Evolutionary conservation across 2,113 vertebrate species (phyloP), one percentile per base, ranked within the genome.

Genomic region (Rhea americana): DNA sequence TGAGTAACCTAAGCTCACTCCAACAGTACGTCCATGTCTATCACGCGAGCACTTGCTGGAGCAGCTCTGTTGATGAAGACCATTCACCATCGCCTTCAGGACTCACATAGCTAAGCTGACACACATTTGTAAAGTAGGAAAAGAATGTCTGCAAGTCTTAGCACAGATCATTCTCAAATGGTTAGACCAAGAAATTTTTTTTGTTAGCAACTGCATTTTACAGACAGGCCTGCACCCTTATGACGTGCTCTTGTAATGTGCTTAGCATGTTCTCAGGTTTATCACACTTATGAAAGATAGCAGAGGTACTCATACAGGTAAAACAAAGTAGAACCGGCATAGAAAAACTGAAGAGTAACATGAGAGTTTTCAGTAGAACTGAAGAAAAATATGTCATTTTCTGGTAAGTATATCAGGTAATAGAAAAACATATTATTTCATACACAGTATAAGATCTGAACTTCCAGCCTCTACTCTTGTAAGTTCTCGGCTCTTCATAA

Each of bases 111-210:
- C 55, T n/a, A 41, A 30, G 63, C 76, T 70, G 74, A 90, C 41
- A 63, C 43, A 16, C 4, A n/a, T 67, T 90, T 72, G 28, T 45
- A 61, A 90, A 86, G 70, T 16, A 91, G 14, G 6, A 84, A 95
- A 86, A 91, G 75, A 91, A 67, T 21, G 71, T 56, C 74, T 91
- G 20, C 61, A 90, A 79, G 62, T 65, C 58, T 53, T 65, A 58
- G 41, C 61, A 75, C 45, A 56, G 35, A 84, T 50, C 2, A 67
- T 56, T 66, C 75, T 86, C 59, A 62, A 87, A 45, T 77, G 85
- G 59, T 47, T 47, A 92, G 87, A 25, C 80, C 50, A 83, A 93
- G 45, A 86, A 92, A 89, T 71, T 79, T 79, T 77, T 85, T 93
- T 76, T 63, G 25, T 78, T 74, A 95, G 45, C 61, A 85, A 58